phyloP scores from a whole-genome alignment of 2,888 invertebrate species.

The Eledone cirrhosa region DNA sequence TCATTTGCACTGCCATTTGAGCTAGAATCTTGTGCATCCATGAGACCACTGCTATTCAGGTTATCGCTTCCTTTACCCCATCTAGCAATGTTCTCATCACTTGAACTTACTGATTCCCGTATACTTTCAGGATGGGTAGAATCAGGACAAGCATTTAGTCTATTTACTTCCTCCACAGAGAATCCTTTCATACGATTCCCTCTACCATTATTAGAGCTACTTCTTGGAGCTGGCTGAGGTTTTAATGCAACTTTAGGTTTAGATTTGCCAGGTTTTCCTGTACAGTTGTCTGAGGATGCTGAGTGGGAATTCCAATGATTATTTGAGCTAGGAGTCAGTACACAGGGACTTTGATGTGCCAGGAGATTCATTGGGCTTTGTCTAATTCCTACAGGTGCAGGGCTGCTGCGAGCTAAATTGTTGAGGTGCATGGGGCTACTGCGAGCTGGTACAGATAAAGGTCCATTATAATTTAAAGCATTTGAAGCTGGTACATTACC shows the following conservation, averaged over 20 bases:
- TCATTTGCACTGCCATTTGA: conserved; percentile 92
- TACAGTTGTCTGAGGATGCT: background rate
- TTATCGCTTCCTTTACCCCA: conserved; percentile 43
- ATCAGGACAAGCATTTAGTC: conserved; percentile 87
- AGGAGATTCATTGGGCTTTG: conserved; percentile 47
- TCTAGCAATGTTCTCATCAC: conserved; percentile 61
- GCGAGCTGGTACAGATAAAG: conserved; percentile 42
- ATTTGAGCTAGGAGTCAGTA: conserved; percentile 45
- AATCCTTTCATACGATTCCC: conserved; percentile 74
- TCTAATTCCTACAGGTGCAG: conserved; percentile 40
- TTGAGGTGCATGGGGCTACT: conserved; percentile 42
- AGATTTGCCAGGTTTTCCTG: conserved; percentile 5
- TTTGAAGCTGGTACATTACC: conserved; percentile 38
- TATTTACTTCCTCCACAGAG: conserved; percentile 91
- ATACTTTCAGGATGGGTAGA: conserved; percentile 87
- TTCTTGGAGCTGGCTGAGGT: conserved; percentile 82
- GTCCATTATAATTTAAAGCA: conserved; percentile 34
- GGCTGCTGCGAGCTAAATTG: conserved; percentile 50
- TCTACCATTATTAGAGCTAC: conserved; percentile 61
- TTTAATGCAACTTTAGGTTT: conserved; percentile 18
- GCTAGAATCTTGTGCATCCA: conserved; percentile 66
- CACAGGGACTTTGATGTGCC: conserved; percentile 44
- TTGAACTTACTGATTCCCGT: conserved; percentile 91
- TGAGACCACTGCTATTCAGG: conserved; percentile 61
- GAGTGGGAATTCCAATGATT: conserved; percentile 39